Conservation (phyloP, 2,113 vertebrate species). For the Machaerirhynchus nigripectus region DNA sequence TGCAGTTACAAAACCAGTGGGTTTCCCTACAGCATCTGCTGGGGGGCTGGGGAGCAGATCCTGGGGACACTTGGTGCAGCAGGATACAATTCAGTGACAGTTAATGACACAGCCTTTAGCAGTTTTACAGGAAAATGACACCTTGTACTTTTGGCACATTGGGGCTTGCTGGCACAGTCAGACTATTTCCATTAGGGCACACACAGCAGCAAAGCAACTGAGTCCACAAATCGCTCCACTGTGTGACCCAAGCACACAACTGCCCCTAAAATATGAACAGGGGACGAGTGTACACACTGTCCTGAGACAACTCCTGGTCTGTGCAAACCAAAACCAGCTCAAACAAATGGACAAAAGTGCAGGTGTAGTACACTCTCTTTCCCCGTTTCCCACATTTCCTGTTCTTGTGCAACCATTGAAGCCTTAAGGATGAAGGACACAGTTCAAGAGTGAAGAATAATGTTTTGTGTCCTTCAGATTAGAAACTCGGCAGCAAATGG, state of each 20-base stretch:
- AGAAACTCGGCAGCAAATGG: background rate
- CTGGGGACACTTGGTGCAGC: background rate
- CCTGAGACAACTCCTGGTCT: background rate
- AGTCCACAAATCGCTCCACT: fast-evolving
- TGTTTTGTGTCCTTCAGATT: background rate
- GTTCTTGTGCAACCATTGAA: background rate
- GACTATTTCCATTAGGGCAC: background rate
- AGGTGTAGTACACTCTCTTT: background rate
- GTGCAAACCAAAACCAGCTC: background rate
- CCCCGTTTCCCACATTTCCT: background rate
- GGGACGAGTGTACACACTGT: background rate
- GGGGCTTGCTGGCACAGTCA: background rate
- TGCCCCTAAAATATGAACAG: background rate
- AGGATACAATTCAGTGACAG: background rate
- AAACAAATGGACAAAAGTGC: background rate
- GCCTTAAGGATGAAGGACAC: background rate
- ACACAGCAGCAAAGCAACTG: background rate
- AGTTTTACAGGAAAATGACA: background rate
- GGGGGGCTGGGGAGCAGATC: background rate
- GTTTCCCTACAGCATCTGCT: background rate
- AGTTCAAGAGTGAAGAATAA: background rate
- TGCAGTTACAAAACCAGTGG: background rate
- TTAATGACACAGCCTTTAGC: background rate
- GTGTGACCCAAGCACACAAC: background rate
- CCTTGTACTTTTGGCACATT: background rate